Conservation (phyloP, 2,113 vertebrate species). For the Halichoerus grypus region DNA sequence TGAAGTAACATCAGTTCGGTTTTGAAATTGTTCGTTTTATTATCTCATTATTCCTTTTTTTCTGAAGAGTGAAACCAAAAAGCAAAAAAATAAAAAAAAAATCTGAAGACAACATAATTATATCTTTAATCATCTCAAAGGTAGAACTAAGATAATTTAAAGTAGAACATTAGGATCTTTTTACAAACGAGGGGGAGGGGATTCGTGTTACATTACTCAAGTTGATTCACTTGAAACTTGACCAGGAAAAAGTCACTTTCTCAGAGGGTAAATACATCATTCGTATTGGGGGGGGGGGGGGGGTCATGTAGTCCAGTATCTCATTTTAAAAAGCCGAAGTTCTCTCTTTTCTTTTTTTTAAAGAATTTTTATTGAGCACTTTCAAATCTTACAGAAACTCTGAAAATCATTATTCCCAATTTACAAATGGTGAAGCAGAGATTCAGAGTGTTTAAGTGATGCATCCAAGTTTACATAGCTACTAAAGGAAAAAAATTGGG, state of each 20-base stretch:
- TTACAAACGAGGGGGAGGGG: conserved; percentile 14
- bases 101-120: conserved; percentile 60
- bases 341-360: neutral
- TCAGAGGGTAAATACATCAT: conserved; percentile 1
- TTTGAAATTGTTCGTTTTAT: conserved; percentile 75
- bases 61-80: conserved; percentile 64
- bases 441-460: neutral
- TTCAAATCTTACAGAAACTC: neutral
- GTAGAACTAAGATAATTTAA: conserved; percentile 51
- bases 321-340: conserved; percentile 29
- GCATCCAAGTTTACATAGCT: neutral
- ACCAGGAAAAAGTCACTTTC: conserved; percentile 62
- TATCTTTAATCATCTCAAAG: conserved; percentile 72
- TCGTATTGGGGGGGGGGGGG: neutral
- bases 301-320: neutral
- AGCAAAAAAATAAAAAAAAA: neutral
- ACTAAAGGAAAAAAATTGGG: neutral
- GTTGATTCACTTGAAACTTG: neutral
- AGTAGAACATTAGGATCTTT: neutral
- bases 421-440: neutral
- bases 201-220: conserved; percentile 10
- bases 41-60: conserved; percentile 31
- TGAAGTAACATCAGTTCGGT: conserved; percentile 65
- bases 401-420: neutral
- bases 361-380: neutral